Evolutionary conservation across 1,140 invertebrate species (phyloP), one percentile per base, ranked within the genome.

Genomic region (Pseudobourletiella spinata): DNA sequence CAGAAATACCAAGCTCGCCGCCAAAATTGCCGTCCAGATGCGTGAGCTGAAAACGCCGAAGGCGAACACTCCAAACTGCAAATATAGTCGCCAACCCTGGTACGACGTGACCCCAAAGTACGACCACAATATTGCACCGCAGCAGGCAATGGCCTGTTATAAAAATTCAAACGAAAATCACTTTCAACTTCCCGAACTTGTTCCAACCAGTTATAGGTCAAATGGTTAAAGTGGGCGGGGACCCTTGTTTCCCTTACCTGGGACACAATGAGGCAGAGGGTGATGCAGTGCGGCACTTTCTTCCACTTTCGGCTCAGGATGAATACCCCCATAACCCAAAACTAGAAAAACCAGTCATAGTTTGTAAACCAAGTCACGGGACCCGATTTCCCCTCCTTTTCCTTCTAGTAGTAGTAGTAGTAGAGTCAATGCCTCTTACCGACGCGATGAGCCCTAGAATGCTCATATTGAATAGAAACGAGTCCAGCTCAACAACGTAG

Each of bases 381-480:
- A n/a, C n/a, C n/a, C n/a, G 66, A n/a, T n/a, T n/a, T n/a, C n/a
- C n/a, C n/a, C n/a, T n/a, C n/a, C n/a, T n/a, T n/a, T n/a, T n/a
- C n/a, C n/a, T n/a, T n/a, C n/a, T n/a, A n/a, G n/a, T n/a, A n/a
- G n/a, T n/a, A n/a, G n/a, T n/a, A n/a, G n/a, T n/a, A n/a, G n/a
- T n/a, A n/a, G n/a, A n/a, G n/a, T n/a, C n/a, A n/a, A n/a, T n/a
- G n/a, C n/a, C 28, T 79, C 79, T 76, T 74, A 83, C 72, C 65
- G 83, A 85, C 59, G 85, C 86, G 15, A 88, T 73, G 1, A 86
- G 74, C 11, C 88, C 85, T 2, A 87, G 78, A 30, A 91, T 83
- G 65, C 88, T 89, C 20, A 91, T 79, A 72, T 93, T 89, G 63
- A 91, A 86, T 1, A 87, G 84, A 70, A 91, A 93, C 18, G 77